Base-by-base conservation (phyloP, 2,797 vertebrate genomes). In the Sitta carolinensis region DNA sequence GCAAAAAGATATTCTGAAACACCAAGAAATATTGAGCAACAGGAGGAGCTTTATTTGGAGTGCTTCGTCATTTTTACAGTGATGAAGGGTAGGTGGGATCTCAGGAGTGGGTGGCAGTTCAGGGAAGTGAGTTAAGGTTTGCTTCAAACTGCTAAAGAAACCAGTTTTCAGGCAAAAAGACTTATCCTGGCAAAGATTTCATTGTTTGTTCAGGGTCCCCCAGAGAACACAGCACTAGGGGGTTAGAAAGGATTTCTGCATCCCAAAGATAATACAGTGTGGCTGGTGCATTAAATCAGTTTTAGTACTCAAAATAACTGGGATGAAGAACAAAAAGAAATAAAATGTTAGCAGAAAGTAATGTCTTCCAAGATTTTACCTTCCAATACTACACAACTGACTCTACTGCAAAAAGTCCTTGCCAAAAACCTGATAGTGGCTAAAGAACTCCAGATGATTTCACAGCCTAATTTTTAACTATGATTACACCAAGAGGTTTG, bases 31-130 rank as follows among this genome's bases (percentile, higher is more conserved):
- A 68, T 0, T 38, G 30, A 87, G 23, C 17, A 50, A 52, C 18
- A 48, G 38, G 5, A 51, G 17, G 29, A 64, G 11, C 8, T 77
- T 57, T 76, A 17, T 69, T 66, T 68, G 40, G 23, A 58, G 25
- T 22, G 22, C 29, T 69, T 54, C 52, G 17, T 50, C 79, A 54
- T 58, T 75, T 63, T 50, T 87, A 98, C 97, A 97, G 98, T 7
- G 38, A 36, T 47, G 30, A 80, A 89, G 97, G 97, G 9, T 27
- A 51, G 0, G 84, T 58, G 30, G 98, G 97, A 34, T 97, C 40
- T 96, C 97, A 25, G 98, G 98, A 83, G 97, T 58, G 11, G 95
- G 97, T 29, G 98, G 98, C 13, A 98, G 97, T 27, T 97, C 97
- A 29, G 98, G 98, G 81, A 97, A 97, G n/a, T 90, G 73, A 98